Base-by-base conservation (phyloP, 2,797 vertebrate genomes). In the Chloroceryle amazona region DNA sequence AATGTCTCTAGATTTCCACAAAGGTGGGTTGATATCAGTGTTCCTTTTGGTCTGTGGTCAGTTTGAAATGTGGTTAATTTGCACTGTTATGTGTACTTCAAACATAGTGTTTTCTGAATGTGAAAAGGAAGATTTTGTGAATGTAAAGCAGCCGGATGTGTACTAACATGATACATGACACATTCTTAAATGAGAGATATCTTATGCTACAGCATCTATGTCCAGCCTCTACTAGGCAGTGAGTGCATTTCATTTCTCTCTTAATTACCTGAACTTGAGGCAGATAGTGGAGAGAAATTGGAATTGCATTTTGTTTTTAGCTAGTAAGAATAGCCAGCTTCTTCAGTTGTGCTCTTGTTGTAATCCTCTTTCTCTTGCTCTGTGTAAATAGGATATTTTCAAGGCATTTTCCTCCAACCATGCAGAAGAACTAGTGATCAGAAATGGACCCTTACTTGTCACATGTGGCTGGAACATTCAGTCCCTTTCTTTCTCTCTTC, bases 1-100 rank as follows among this genome's bases (percentile, higher is more conserved):
- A 96, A 97, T 99, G 89, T 99, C 99, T 90, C 97, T 99, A 37
- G 99, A 99, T 80, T 99, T 99, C 96, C 99, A 96, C 85, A 99
- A 99, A 99, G 99, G 99, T 99, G 96, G 39, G 75, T 54, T 37
- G 75, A 67, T 47, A 61, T 25, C 68, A 17, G 29, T n/a, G 19
- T 51, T 93, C 44, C 5, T 62, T 83, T 76, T 19, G 13, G 13
- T 79, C 22, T 35, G 1, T 33, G 29, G 16, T 80, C 76, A 33
- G 7, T n/a, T 49, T 79, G 78, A 86, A 79, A 51, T 42, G 15
- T 0, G 9, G 4, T 35, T 83, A 51, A 46, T 35, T 83, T 81
- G 23, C n/a, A 9, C 26, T 39, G 28, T 31, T 83, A 31, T 23
- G 2, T 11, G 12, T 62, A 2, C 47, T 73, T 79, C 1, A 47